Conservation (phyloP, 2,888 invertebrate species). For the Drosophila anomalipes region DNA sequence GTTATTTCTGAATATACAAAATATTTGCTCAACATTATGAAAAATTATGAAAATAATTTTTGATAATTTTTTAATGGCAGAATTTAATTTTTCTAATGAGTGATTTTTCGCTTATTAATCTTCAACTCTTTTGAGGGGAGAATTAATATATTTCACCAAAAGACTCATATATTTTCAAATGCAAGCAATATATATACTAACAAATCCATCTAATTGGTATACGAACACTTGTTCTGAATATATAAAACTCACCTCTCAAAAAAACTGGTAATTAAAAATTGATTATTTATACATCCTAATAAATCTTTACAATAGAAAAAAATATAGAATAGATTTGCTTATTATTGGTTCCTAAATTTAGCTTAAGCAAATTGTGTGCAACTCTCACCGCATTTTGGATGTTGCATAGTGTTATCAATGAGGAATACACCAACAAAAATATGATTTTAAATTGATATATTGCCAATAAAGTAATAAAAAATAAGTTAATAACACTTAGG, state of each 20-base stretch:
- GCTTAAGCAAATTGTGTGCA: neutral
- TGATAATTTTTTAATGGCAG: neutral
- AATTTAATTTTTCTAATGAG: neutral
- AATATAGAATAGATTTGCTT: neutral
- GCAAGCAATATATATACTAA: neutral
- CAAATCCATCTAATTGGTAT: neutral
- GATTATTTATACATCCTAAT: neutral
- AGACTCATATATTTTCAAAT: neutral
- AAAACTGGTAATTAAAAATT: neutral
- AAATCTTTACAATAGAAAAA: neutral
- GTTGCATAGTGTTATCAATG: conserved; percentile 7
- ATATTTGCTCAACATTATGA: conserved; percentile 21
- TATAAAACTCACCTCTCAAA: neutral
- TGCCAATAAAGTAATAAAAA: conserved; percentile 35
- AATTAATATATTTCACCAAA: neutral
- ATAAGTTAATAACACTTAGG: conserved; percentile 51
- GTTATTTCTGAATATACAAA: conserved; percentile 38
- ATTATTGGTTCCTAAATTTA: conserved; percentile 1
- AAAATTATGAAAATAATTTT: neutral
- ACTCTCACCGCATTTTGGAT: neutral
- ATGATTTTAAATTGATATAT: conserved; percentile 14
- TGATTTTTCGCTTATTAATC: neutral
- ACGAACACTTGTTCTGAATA: neutral
- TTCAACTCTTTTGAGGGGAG: neutral
- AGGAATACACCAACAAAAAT: conserved; percentile 21